Evolutionary conservation across 2,888 invertebrate genomes (phyloP), one percentile per base, ranked within the genome.

Genomic region (Drosophila infuscata): DNA sequence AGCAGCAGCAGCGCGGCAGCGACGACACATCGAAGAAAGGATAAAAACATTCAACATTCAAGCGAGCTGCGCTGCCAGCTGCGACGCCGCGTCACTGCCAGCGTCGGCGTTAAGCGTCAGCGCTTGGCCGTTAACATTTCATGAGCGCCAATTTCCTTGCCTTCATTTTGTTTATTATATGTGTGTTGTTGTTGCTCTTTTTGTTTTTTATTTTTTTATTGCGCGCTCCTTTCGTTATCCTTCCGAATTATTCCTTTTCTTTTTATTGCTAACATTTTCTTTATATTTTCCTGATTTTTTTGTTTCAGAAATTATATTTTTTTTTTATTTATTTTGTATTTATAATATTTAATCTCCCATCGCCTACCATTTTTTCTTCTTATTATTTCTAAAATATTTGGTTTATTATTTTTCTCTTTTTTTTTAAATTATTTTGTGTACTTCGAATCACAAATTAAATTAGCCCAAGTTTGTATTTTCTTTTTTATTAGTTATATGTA

Each of bases 21-120:
- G 76, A 79, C 88, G 81, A 88, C 85, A 88, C 61, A 86, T 85
- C 82, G 88, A 86, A 86, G 88, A 86, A 86, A 88, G 88, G 88
- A 85, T 83, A 79, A 88, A 86, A 86, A 82, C 88, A 82, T 78
- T 76, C 83, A 76, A 56, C 69, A 51, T 64, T 64, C 72, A 71
- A 64, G 58, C 59, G 49, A 15, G 29, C 71, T 52, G 75, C 69
- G 58, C 70, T 54, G 71, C 56, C 43, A 48, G 35, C 75, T 46
- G 20, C 67, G 33, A 30, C 74, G 62, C 17, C 48, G 1, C 64
- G 48, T 6, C 70, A 4, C 6, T 61, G 38, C 30, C 67, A n/a
- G 35, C 70, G 80, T 38, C 67, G 8, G 36, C 83, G 58, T 46
- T 77, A 54, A 65, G 51, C 81, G 38, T 17, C 66, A 67, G 58